Evolutionary conservation across 2,113 vertebrate genomes (phyloP).

Genomic region (Phylloscopus whistleri): DNA sequence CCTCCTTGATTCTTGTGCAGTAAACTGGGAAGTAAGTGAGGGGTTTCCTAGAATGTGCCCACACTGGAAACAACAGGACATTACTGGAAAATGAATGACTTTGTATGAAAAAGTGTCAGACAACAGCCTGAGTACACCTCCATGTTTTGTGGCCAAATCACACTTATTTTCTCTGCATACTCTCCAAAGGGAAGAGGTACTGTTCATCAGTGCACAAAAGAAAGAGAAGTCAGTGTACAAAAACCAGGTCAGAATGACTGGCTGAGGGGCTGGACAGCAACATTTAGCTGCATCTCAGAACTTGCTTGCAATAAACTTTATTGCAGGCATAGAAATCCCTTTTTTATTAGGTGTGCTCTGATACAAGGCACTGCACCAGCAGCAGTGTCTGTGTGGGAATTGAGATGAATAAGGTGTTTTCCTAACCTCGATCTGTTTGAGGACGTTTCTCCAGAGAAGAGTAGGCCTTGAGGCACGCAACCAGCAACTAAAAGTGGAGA

Average conservation of each 20-base stretch:
- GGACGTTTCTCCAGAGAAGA: not conserved
- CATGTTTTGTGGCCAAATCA: not conserved
- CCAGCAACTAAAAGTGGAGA: not conserved
- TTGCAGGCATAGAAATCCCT: not conserved
- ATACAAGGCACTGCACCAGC: not conserved
- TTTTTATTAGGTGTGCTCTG: conserved; percentile 2
- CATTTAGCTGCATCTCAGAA: not conserved
- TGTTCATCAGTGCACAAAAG: not conserved
- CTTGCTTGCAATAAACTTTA: not conserved
- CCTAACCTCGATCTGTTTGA: not conserved
- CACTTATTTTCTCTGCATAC: not conserved
- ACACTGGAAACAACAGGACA: not conserved
- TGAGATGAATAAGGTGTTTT: not conserved
- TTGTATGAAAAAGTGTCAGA: not conserved
- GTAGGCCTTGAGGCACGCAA: not conserved
- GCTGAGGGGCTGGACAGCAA: not conserved
- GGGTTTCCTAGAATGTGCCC: not conserved
- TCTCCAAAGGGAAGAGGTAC: not conserved
- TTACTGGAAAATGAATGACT: not conserved
- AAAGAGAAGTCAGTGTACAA: not conserved
- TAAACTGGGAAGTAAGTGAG: not conserved
- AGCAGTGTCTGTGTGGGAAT: not conserved
- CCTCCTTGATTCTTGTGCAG: not conserved
- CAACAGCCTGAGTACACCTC: not conserved
- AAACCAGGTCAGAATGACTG: not conserved